Base-by-base conservation (phyloP, 92 coral and sea anemone species). In the Phenganax stokvisi region DNA sequence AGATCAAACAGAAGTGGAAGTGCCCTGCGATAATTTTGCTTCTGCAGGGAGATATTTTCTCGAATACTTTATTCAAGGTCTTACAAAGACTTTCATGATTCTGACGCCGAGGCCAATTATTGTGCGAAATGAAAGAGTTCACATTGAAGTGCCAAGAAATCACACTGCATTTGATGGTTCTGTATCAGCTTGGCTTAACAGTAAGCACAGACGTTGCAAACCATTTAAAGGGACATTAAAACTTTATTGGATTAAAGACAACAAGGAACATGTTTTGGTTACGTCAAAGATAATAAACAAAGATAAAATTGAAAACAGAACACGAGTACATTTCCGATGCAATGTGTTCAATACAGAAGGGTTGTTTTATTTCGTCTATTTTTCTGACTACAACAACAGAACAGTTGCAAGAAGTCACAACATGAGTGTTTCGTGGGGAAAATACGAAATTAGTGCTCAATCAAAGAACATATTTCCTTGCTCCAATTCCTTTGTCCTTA, bases 111-210 rank as follows among this genome's bases (percentile, higher is more conserved):
- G 70, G 25, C 76, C 73, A 3, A 63, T 79, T 65, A 55, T 65
- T 10, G 74, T 96, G 11, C 80, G 86, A 68, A 87, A 92, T 89
- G 92, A 92, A 68, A 73, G 77, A 27, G 84, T 91, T 71, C 76
- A 78, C 60, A 77, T 96, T 44, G 88, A 84, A 8, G 81, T 91
- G 25, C 96, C 97, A 51, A 54, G 72, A 58, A 90, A 90, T 81
- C 97, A 96, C 89, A 96, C 99, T 51, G 93, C 97, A 53, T 76
- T 96, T 77, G 91, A 92, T 53, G 87, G 86, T 57, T 88, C 92
- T 30, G 88, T 89, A 13, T 86, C 89, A 6, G 86, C 92, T 71
- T 89, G 97, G 96, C 86, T 96, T 56, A 86, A 85, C 10, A 47
- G 74, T 44, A 96, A 96, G 77, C 75, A 90, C 54, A 89, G 92